Conservation (phyloP, 2,113 vertebrate genomes). For the Microcebus griseorufus region DNA sequence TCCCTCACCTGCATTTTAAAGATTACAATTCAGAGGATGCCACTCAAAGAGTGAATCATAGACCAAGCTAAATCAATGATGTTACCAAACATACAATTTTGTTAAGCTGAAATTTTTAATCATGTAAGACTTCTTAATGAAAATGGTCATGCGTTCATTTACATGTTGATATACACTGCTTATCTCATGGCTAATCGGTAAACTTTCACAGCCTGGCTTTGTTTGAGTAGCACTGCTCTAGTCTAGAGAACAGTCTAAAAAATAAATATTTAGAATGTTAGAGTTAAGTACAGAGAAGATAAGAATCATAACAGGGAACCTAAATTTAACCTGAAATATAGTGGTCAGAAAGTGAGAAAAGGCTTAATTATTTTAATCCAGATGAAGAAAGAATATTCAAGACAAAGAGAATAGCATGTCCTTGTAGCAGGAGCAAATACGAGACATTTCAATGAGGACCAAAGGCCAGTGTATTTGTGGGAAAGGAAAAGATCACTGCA, state of each 20-base stretch:
- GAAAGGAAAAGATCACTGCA: fast-evolving
- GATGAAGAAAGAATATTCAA: not conserved
- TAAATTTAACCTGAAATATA: not conserved
- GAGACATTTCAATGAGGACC: not conserved
- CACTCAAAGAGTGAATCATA: not conserved
- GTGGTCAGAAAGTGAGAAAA: not conserved
- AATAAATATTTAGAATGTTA: not conserved
- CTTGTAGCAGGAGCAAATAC: not conserved
- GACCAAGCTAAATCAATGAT: not conserved
- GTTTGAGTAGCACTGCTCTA: not conserved
- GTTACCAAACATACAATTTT: not conserved
- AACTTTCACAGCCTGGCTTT: not conserved
- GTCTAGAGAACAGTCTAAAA: not conserved
- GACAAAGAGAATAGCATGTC: not conserved
- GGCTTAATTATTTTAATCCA: not conserved
- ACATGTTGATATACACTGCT: not conserved
- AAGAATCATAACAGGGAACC: not conserved
- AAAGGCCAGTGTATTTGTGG: not conserved
- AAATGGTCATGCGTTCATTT: not conserved
- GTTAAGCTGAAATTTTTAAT: not conserved
- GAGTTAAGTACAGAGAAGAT: not conserved
- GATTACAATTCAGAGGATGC: not conserved
- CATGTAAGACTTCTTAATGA: not conserved
- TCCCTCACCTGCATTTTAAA: fast-evolving
- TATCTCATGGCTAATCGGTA: not conserved